Percentiles rank a stretch among this genome's conserved stretches.
phyloP scores from a whole-genome alignment of 2,113 vertebrate species.

The Dryoscopus gambensis region DNA sequence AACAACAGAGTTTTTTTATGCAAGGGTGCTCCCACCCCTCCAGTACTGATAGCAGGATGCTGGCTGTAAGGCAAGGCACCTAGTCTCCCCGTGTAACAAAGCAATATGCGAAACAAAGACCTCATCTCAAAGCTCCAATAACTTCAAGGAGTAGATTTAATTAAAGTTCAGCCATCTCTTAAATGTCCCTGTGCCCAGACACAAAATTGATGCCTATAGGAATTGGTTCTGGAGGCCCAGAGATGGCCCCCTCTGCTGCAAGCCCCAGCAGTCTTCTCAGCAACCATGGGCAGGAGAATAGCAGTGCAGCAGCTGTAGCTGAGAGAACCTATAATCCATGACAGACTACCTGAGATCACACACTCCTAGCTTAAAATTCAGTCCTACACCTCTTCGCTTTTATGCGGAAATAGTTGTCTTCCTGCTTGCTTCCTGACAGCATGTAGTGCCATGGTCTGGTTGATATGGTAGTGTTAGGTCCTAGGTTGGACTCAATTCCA shows the following conservation, averaged over 20 bases:
- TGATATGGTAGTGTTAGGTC: not conserved
- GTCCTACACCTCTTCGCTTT: not conserved
- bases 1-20: not conserved
- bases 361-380: not conserved
- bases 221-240: not conserved
- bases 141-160: not conserved
- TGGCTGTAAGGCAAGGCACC: not conserved
- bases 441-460: not conserved
- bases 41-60: not conserved
- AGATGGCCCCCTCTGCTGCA: not conserved
- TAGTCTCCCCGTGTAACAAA: not conserved
- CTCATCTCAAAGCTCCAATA: not conserved
- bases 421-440: not conserved
- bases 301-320: not conserved
- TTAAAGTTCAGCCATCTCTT: not conserved
- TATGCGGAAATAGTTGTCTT: not conserved
- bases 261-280: not conserved
- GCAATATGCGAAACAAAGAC: not conserved
- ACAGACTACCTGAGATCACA: not conserved
- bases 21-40: not conserved
- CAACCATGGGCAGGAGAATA: not conserved
- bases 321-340: not conserved
- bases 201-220: not conserved
- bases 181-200: not conserved
- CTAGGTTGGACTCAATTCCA: not conserved